Percentiles rank a stretch among this genome's conserved stretches.
Conservation (phyloP, 2,888 invertebrate genomes). For the Archaeoteleia sp. region DNA sequence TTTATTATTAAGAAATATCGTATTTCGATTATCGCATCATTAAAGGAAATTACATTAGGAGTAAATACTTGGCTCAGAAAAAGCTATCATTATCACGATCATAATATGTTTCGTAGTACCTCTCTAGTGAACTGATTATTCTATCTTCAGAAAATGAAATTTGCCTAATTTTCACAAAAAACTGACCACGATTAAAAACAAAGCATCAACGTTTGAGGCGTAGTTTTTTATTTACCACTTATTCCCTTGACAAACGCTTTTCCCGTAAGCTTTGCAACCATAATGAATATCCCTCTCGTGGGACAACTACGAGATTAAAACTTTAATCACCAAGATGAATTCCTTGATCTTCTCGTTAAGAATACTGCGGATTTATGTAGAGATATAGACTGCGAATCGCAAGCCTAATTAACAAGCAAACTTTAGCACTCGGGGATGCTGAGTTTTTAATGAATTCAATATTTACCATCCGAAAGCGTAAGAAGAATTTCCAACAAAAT, state of each 20-base stretch:
- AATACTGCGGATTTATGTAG: constrained; percentile 35
- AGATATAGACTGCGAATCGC: constrained; percentile 49
- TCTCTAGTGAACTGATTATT: too few species aligned
- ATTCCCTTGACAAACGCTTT: constrained; percentile 14
- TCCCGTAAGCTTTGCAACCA: constrained; percentile 18
- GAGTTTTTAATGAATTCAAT: constrained; percentile 39
- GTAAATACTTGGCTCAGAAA: too few species aligned
- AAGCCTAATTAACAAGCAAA: constrained; percentile 53
- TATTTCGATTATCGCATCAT: too few species aligned
- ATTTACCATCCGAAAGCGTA: constrained; percentile 29
- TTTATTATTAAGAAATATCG: too few species aligned
- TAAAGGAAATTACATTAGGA: too few species aligned
- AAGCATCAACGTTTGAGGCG: constrained; percentile 13
- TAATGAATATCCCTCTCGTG: constrained; percentile 37
- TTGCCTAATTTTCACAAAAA: too few species aligned
- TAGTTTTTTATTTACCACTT: constrained; percentile 9
- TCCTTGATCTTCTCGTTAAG: constrained; percentile 48
- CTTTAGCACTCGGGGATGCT: constrained; percentile 35
- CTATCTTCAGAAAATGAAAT: too few species aligned
- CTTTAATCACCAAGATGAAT: constrained; percentile 51
- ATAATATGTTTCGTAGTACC: too few species aligned
- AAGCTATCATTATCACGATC: too few species aligned
- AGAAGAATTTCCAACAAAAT: constrained; percentile 12
- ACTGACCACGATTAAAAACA: too few species aligned
- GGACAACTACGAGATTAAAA: constrained; percentile 46